Evolutionary conservation across 2,113 vertebrate species (phyloP).

Genomic region (Empidonax traillii): DNA sequence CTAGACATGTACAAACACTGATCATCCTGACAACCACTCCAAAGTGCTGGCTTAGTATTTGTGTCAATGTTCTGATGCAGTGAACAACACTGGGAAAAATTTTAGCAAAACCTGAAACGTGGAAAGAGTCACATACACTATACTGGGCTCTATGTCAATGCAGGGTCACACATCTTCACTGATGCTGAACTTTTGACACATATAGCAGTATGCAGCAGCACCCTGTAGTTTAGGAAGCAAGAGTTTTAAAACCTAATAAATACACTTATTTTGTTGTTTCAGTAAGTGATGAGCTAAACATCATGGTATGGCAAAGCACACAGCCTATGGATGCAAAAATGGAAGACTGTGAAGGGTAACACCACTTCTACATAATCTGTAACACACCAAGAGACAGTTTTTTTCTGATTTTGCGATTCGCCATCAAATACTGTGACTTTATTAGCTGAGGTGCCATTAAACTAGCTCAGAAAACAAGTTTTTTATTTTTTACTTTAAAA

Average conservation of each 20-base stretch:
- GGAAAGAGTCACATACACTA: fast-evolving
- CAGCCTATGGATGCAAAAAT: background rate
- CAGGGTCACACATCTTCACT: background rate
- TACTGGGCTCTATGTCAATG: background rate
- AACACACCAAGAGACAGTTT: fast-evolving
- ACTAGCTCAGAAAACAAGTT: background rate
- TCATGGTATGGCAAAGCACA: fast-evolving
- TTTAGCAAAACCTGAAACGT: background rate
- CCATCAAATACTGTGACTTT: background rate
- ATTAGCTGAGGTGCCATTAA: background rate
- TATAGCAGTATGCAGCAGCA: background rate
- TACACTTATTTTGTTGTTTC: background rate
- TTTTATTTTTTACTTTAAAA: background rate
- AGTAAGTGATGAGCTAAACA: background rate
- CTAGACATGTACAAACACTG: fast-evolving
- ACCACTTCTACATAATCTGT: fast-evolving
- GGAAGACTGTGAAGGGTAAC: background rate
- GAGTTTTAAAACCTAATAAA: background rate
- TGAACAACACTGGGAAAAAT: background rate
- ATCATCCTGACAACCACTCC: background rate
- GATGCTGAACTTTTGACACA: background rate
- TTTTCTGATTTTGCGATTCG: background rate
- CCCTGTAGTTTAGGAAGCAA: background rate
- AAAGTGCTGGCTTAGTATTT: background rate
- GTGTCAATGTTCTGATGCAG: background rate